phyloP scores from a whole-genome alignment of 2,113 vertebrate genomes.

The Etheostoma spectabile region DNA sequence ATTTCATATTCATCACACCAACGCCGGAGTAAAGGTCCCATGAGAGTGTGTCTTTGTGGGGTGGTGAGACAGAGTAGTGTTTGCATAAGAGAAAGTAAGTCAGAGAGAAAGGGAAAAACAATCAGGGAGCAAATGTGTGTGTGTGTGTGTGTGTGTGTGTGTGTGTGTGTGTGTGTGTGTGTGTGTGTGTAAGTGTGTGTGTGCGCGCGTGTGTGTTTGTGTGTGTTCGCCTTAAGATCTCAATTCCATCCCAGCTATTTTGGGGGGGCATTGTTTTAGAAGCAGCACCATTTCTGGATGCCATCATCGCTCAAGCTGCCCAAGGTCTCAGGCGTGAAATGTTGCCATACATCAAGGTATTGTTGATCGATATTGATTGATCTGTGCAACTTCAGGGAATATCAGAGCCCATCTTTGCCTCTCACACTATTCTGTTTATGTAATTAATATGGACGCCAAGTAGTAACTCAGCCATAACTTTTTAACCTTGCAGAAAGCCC shows the following conservation, averaged over 20 bases:
- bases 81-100: conserved; percentile 24
- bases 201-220: conserved; percentile 25
- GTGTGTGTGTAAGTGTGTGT: conserved; percentile 1
- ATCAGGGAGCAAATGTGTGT: conserved; percentile 8
- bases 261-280: conserved; percentile 54
- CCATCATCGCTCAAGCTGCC: conserved; percentile 77
- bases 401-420: conserved; percentile 61
- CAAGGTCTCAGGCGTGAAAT: conserved; percentile 72
- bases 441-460: conserved; percentile 77
- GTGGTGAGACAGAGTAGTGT: conserved; percentile 30
- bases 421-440: conserved; percentile 46
- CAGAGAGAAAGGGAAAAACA: conserved; percentile 39
- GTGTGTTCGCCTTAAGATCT: conserved; percentile 39
- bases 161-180: conserved; percentile 22
- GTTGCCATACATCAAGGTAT: conserved; percentile 78
- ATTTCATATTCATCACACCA: conserved; percentile 69
- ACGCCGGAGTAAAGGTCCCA: conserved; percentile 20
- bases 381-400: conserved; percentile 65
- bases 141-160: conserved; percentile 1
- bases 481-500: conserved; percentile 72
- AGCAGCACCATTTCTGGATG: conserved; percentile 57
- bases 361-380: conserved; percentile 80
- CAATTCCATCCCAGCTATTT: conserved; percentile 58
- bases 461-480: conserved; percentile 64
- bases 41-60: conserved; percentile 29